Evolutionary conservation across 53 echinoderm and acorn worm genomes (phyloP).

Genomic region (Luidia sarsii): DNA sequence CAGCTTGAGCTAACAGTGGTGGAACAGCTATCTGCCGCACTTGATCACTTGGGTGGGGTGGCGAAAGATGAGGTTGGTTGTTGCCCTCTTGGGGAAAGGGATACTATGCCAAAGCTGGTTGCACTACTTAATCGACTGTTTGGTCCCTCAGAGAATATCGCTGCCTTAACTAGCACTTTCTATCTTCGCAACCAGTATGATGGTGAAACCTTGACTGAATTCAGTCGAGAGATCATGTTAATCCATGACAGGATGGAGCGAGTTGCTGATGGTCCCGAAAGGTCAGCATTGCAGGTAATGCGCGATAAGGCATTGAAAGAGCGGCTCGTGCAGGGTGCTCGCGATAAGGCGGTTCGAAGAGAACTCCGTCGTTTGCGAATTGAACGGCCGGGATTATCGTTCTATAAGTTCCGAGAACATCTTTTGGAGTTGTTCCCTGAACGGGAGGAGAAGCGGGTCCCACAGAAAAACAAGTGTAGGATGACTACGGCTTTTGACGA

Average conservation of each 20-base stretch:
- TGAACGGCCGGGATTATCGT: not conserved
- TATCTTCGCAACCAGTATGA: slow-evolving; percentile 10
- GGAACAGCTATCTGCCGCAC: slow-evolving; percentile 13
- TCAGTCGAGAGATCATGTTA: slow-evolving; percentile 24
- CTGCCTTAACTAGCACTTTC: slow-evolving; percentile 19
- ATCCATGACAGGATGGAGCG: slow-evolving; percentile 30
- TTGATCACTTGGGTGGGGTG: slow-evolving; percentile 25
- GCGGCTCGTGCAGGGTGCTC: slow-evolving; percentile 11
- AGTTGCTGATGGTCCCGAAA: not conserved
- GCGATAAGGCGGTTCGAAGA: slow-evolving; percentile 8
- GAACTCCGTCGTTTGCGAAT: slow-evolving; percentile 19
- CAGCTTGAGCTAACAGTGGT: not conserved
- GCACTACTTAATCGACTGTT: not conserved
- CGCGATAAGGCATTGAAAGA: slow-evolving; percentile 19
- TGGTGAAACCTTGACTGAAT: slow-evolving; percentile 15
- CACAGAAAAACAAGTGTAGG: slow-evolving; percentile 7
- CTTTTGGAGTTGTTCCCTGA: not conserved
- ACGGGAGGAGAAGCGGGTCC: not conserved
- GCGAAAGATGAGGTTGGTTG: slow-evolving; percentile 44
- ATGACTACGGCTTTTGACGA: not conserved
- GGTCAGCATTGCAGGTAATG: slow-evolving; percentile 11
- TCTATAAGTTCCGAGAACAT: not conserved
- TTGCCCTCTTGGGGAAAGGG: not conserved
- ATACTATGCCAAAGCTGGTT: not conserved
- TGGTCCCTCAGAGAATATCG: slow-evolving; percentile 6